A percentile compares a stretch with the other conserved stretches of the same genome.
phyloP scores from a whole-genome alignment of 2,797 vertebrate species.

The Urocyon cinereoargenteus region DNA sequence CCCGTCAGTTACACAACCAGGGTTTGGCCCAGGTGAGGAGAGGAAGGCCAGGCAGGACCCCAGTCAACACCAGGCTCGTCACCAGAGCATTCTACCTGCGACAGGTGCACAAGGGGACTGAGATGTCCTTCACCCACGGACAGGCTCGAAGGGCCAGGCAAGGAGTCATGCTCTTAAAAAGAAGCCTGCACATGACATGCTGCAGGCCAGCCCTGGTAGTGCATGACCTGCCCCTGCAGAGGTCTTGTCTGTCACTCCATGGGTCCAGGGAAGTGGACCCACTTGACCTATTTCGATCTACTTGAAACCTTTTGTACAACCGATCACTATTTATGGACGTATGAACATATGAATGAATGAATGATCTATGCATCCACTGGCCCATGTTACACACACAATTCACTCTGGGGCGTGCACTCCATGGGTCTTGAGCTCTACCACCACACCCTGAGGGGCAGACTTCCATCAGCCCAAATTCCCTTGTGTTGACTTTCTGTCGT shows the following conservation, averaged over 20 bases:
- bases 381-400: neutral
- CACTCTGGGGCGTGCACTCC: neutral
- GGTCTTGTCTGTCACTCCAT: neutral
- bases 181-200: neutral
- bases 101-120: rapidly evolving
- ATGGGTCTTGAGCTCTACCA: neutral
- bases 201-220: neutral
- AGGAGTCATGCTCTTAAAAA: neutral
- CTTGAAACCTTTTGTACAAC: neutral
- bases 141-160: neutral
- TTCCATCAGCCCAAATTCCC: neutral
- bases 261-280: too few relatives aligned
- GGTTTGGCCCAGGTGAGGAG: neutral
- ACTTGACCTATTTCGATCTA: neutral
- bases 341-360: neutral
- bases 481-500: neutral
- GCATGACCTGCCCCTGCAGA: neutral
- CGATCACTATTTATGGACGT: neutral
- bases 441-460: neutral
- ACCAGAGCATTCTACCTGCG: neutral
- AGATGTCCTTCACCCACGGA: neutral
- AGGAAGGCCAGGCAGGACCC: neutral
- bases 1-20: too few relatives aligned
- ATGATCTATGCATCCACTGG: neutral
- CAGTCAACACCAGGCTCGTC: neutral